Base-by-base conservation (phyloP, 2,888 invertebrate species). In the Bibio marci region DNA sequence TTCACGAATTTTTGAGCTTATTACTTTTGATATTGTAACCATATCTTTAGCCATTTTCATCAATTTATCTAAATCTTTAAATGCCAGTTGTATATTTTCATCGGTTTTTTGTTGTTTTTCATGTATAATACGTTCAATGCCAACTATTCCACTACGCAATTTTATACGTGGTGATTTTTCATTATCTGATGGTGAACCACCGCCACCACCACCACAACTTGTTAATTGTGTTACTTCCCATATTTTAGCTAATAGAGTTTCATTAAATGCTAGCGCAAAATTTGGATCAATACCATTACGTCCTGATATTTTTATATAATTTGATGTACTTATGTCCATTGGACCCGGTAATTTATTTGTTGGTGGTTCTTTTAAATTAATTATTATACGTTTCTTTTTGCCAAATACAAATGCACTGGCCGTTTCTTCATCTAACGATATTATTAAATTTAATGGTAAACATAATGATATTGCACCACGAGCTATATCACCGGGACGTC, bases 21-120 rank as follows among this genome's bases (percentile, higher is more conserved):
- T 95, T 47, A 72, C 80, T 57, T 87, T 87, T 0, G 95, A 88
- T 47, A 98, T 65, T 1, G 68, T 64, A 32, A 98, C 97, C 98
- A 98, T 98, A 49, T 97, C 94, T 58, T 92, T 87, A 0, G 97
- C 97, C 75, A 87, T 88, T 40, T 74, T 76, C 86, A 99, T 98
- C 3, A 98, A 67, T 51, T 88, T 86, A 52, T 70, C 82, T 39
- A 98, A 71, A 64, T 99, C 98, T 63, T 95, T 82, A 64, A 99
- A 98, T 2, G 98, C 97, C 47, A 80, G 69, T 13, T 75, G 77
- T 49, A 98, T 97, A 54, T 83, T 90, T 53, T 83, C 77, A 63
- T 92, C 88, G 0, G 92, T 90, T 31, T 81, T 82, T 58, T 82
- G 80, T 36, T 91, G 86, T 55, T 86, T 86, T 53, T 90, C 85